phyloP scores from a whole-genome alignment of 2,113 vertebrate genomes.

The Sprattus sprattus region DNA sequence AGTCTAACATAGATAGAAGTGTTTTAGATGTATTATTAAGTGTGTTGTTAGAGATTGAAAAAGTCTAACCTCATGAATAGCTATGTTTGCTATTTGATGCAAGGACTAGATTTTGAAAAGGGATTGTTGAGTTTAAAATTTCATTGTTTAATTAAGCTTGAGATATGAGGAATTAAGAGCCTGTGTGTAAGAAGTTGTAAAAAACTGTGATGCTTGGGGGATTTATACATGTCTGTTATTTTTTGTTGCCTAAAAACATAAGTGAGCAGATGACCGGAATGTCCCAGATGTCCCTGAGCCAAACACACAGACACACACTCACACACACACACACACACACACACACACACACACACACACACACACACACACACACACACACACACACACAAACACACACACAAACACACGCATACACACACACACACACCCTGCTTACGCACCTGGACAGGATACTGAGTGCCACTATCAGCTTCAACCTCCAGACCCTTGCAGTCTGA shows the following conservation, averaged over 20 bases:
- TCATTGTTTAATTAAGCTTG: too few species aligned
- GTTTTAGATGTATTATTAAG: too few species aligned
- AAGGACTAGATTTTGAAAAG: too few species aligned
- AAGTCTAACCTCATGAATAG: too few species aligned
- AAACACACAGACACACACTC: background rate
- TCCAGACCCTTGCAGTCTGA: background rate
- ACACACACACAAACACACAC: background rate
- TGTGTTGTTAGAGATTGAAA: too few species aligned
- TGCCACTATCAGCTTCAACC: background rate
- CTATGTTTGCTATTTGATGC: too few species aligned
- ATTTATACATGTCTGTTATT: background rate
- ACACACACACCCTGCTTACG: background rate
- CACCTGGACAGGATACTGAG: constrained; percentile 6
- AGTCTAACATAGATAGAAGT: too few species aligned
- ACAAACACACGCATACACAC: constrained; percentile 5
- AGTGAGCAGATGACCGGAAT: background rate
- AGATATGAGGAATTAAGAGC: too few species aligned
- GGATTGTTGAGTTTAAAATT: too few species aligned
- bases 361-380: background rate
- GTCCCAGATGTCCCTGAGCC: background rate
- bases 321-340: background rate
- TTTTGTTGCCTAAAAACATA: background rate
- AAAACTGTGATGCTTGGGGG: background rate
- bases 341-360: background rate
- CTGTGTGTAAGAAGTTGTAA: too few species aligned